Base-by-base conservation (phyloP, 2,797 vertebrate genomes). In the Lates japonicus region DNA sequence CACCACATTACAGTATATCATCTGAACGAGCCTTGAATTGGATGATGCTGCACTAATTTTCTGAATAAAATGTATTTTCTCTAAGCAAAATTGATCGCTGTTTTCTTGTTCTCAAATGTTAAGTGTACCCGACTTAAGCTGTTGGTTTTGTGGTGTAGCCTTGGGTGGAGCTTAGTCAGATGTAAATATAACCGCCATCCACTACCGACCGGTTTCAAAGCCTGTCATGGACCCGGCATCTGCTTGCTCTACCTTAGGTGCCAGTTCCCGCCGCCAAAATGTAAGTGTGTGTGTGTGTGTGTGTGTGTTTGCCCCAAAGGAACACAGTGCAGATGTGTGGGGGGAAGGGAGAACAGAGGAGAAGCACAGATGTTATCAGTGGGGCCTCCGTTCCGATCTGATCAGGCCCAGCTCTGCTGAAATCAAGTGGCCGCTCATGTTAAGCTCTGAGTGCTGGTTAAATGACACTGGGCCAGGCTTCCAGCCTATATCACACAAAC, bases 391-490 rank as follows among this genome's bases (percentile, higher is more conserved):
- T 80, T 82, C 68, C 35, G 51, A n/a, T 54, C 61, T 58, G 78
- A 91, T 80, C 70, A 16, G 72, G 64, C 75, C 55, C 9, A 1
- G 70, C 84, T 78, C 62, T 31, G 70, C 83, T 33, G 73, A n/a
- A 87, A 79, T 84, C 88, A 92, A 94, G 91, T 94, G 93, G 92
- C 90, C 69, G 81, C 85, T 90, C 84, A 67, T 42, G 83, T 78
- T 94, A 94, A 94, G 93, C 92, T 94, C 93, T 94, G 94, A 94
- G 58, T 62, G 81, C 62, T 3, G 62, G 84, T 91, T 88, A 88
- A 63, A 92, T 87, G 90, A 88, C 78, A 70, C 82, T 63, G 82
- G 75, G 75, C 84, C 75, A 75, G 62, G 84, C 84, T 74, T 58
- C 69, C 78, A 80, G 72, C 64, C 76, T 20, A 37, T 49, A 69